Conservation (phyloP, 2,113 vertebrate genomes). For the Morone chrysops region DNA sequence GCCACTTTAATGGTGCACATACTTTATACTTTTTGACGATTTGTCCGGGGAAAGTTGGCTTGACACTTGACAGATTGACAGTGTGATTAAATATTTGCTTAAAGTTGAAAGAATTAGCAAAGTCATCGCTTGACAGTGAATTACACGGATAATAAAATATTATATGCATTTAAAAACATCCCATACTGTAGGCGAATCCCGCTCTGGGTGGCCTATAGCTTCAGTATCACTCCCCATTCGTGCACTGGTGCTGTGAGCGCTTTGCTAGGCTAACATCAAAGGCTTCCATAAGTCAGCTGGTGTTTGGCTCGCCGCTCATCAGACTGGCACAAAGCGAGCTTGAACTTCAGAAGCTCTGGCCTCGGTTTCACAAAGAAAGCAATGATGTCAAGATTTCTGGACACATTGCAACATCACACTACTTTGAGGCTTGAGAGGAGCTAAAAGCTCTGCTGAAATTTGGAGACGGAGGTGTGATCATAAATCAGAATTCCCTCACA, state of each 20-base stretch:
- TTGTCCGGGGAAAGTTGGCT: constrained; percentile 41
- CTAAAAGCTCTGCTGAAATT: constrained; percentile 60
- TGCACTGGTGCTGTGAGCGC: background rate
- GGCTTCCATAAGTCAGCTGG: constrained; percentile 72
- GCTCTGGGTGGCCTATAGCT: constrained; percentile 57
- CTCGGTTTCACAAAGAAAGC: constrained; percentile 63
- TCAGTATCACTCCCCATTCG: constrained; percentile 20
- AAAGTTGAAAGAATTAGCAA: constrained; percentile 30
- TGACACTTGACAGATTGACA: constrained; percentile 24
- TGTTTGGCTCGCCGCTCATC: constrained; percentile 54
- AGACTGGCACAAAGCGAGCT: constrained; percentile 51
- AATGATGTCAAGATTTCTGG: constrained; percentile 77
- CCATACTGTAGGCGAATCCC: constrained; percentile 6
- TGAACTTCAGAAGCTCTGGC: constrained; percentile 66
- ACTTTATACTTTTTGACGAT: constrained; percentile 16
- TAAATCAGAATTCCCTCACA: constrained; percentile 75
- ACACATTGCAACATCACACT: constrained; percentile 64
- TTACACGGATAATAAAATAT: constrained; percentile 59
- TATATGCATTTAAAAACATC: constrained; percentile 20
- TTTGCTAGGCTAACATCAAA: constrained; percentile 55
- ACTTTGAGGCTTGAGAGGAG: constrained; percentile 60
- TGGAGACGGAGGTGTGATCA: constrained; percentile 55
- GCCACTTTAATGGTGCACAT: constrained; percentile 4
- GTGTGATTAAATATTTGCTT: constrained; percentile 40
- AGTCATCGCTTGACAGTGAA: constrained; percentile 9